Evolutionary conservation across 2,113 vertebrate species (phyloP).

Genomic region (Mormoops blainvillei): DNA sequence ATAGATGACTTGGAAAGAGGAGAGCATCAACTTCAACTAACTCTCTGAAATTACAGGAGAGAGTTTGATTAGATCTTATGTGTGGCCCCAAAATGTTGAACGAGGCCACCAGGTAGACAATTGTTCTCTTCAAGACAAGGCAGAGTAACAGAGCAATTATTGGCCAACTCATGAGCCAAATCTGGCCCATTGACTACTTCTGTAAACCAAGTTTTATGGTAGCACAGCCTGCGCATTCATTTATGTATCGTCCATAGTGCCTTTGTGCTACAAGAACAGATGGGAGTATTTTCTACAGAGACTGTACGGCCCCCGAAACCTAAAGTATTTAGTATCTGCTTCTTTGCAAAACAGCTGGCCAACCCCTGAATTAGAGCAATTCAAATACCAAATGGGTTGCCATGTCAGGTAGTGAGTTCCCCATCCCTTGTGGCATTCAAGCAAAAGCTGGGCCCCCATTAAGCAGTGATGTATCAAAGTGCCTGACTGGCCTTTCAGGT

Average conservation of each 20-base stretch:
- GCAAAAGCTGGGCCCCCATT: background rate
- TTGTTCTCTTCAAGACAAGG: background rate
- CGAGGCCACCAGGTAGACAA: fast-evolving
- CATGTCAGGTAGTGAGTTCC: background rate
- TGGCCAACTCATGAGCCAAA: background rate
- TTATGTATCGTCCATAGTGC: fast-evolving
- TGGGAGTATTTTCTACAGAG: background rate
- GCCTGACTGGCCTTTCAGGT: background rate
- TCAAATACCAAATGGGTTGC: background rate
- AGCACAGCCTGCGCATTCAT: background rate
- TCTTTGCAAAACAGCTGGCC: background rate
- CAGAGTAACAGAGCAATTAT: background rate
- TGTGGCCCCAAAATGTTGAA: background rate
- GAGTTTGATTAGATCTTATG: background rate
- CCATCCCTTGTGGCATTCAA: background rate
- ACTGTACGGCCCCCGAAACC: background rate
- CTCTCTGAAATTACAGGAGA: background rate
- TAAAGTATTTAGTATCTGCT: background rate
- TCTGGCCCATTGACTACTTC: background rate
- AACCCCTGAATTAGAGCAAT: background rate
- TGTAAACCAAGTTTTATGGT: background rate
- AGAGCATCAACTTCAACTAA: background rate
- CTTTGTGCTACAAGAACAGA: background rate
- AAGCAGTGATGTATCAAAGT: background rate
- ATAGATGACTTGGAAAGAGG: background rate